Conservation (phyloP, 2,888 invertebrate genomes). For the Luffia ferchaultella region DNA sequence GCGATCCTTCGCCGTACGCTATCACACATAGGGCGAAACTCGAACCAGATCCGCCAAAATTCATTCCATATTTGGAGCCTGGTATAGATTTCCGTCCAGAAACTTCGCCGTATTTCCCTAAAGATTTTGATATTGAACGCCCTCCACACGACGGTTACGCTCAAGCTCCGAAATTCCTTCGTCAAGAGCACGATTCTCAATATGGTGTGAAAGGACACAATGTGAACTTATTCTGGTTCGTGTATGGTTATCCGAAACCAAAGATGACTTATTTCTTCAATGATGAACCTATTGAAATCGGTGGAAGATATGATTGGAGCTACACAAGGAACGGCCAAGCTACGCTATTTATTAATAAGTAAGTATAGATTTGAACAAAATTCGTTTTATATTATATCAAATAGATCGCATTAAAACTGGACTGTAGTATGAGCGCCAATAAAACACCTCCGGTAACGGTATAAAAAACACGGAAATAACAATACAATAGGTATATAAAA, state of each 20-base stretch:
- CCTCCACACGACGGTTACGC: constrained; percentile 87
- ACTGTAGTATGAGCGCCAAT: no score
- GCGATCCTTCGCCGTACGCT: constrained; percentile 94
- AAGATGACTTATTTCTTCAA: constrained; percentile 90
- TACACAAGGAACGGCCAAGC: constrained; percentile 92
- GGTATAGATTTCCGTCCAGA: constrained; percentile 86
- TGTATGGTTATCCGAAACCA: constrained; percentile 96
- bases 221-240: constrained; percentile 90
- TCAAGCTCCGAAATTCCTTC: constrained; percentile 86
- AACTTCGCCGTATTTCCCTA: constrained; percentile 87
- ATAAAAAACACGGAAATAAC: no score
- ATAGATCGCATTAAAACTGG: no score
- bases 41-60: constrained; percentile 81
- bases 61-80: constrained; percentile 80
- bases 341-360: constrained; percentile 88
- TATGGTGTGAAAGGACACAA: constrained; percentile 95
- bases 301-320: constrained; percentile 86
- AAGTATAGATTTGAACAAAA: no score
- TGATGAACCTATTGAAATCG: constrained; percentile 81
- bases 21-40: constrained; percentile 81
- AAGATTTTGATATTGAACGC: constrained; percentile 89
- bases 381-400: no score
- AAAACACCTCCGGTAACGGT: no score
- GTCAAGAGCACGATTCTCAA: constrained; percentile 85
- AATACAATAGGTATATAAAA: no score